Percentiles rank a stretch among this genome's conserved stretches.
phyloP scores from a whole-genome alignment of 2,888 invertebrate genomes.

The Philaethria dido region DNA sequence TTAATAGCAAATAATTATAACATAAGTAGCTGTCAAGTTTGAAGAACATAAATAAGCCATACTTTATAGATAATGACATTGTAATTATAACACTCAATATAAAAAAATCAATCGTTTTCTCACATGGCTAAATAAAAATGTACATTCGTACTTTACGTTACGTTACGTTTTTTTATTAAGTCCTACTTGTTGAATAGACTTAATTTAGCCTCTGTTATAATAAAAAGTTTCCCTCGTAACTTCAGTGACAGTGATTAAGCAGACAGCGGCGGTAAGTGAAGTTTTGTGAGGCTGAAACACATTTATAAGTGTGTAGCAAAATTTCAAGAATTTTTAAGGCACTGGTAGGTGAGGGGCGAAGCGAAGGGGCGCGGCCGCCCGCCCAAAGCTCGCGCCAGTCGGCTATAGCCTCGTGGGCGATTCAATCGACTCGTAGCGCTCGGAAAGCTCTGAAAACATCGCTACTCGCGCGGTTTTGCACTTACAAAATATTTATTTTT shows the following conservation, averaged over 20 bases:
- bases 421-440: slow-evolving; percentile 43
- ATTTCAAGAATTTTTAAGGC: slow-evolving; percentile 50
- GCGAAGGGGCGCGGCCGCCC: slow-evolving; percentile 67
- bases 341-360: slow-evolving; percentile 58
- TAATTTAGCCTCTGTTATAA: slow-evolving; percentile 9
- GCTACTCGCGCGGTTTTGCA: slow-evolving; percentile 43
- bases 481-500: slow-evolving; percentile 34
- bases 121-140: neutral
- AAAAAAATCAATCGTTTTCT: neutral
- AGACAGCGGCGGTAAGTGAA: slow-evolving; percentile 29
- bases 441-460: slow-evolving; percentile 51
- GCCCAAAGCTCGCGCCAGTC: slow-evolving; percentile 61
- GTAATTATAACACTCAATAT: no score
- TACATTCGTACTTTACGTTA: neutral
- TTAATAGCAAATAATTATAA: no score
- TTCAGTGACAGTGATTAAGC: slow-evolving; percentile 25
- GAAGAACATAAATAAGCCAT: no score
- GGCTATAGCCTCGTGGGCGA: slow-evolving; percentile 50
- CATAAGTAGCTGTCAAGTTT: no score
- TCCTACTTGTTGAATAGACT: slow-evolving; percentile 7
- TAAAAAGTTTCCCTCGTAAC: slow-evolving; percentile 18
- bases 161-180: neutral
- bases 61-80: no score
- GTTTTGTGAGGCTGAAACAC: slow-evolving; percentile 42
- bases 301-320: slow-evolving; percentile 45